Conservation (phyloP, 2,888 invertebrate genomes). For the Laothoe populi region DNA sequence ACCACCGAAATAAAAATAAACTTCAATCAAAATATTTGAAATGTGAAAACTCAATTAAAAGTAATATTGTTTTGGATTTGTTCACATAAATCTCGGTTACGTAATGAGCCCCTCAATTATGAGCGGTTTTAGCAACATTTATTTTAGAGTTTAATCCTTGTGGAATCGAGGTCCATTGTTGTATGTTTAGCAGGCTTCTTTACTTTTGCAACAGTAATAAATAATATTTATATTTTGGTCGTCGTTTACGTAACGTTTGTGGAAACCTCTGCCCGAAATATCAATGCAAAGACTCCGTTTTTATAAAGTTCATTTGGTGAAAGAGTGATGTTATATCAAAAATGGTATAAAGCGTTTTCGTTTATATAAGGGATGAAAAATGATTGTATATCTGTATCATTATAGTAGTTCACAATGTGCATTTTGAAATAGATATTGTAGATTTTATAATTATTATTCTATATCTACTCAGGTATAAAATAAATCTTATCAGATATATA, state of each 20-base stretch:
- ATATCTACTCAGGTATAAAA: too few relatives aligned
- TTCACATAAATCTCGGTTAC: constrained; percentile 55
- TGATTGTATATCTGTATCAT: too few relatives aligned
- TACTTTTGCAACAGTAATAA: constrained; percentile 17
- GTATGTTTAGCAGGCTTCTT: constrained; percentile 8
- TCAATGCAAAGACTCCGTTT: background rate
- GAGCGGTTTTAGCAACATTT: constrained; percentile 34
- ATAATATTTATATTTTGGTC: constrained; percentile 10
- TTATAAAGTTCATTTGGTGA: background rate
- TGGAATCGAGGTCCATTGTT: constrained; percentile 32
- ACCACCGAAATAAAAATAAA: constrained; percentile 37
- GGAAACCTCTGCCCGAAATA: constrained; percentile 2
- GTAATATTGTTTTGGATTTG: constrained; percentile 48
- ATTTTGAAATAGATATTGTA: too few relatives aligned
- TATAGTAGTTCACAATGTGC: too few relatives aligned
- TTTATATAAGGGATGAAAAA: too few relatives aligned
- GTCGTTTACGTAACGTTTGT: background rate
- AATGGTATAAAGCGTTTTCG: background rate
- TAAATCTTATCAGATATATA: too few relatives aligned
- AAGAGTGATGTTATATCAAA: background rate
- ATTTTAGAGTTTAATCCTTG: constrained; percentile 45
- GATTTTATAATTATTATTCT: too few relatives aligned
- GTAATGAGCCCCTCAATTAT: constrained; percentile 50
- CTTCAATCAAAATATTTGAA: constrained; percentile 46
- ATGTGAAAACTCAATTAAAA: constrained; percentile 60